These are phyloP conservation scores for Athalia rosae DNA, from an alignment of 2,888 invertebrate species.

Conservation along the genomic window DNA sequence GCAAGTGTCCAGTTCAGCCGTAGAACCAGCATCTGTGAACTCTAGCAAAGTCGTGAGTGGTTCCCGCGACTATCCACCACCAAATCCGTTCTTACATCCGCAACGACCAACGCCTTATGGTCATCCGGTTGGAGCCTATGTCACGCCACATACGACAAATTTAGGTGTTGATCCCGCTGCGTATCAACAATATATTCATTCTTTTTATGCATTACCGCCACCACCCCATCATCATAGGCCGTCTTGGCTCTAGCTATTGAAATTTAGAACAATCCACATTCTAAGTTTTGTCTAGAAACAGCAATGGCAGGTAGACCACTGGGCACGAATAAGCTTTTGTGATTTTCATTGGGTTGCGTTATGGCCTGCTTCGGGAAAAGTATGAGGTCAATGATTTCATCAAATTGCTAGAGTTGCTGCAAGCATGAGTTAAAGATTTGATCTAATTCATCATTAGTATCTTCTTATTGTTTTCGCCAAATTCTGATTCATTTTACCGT, in stretches of 20 bases:
- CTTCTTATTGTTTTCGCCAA: no score
- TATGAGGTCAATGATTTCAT: no score
- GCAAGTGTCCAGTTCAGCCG: slow-evolving; percentile 13
- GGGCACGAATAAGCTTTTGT: background rate
- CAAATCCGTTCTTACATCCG: slow-evolving; percentile 70
- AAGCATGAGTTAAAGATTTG: no score
- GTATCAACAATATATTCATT: slow-evolving; percentile 71
- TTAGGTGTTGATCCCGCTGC: slow-evolving; percentile 69
- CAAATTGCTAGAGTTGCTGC: no score
- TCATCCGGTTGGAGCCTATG: slow-evolving; percentile 69
- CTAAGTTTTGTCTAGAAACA: slow-evolving; percentile 31
- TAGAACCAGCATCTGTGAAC: slow-evolving; percentile 45
- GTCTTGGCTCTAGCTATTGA: slow-evolving; percentile 70
- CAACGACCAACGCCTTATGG: slow-evolving; percentile 68
- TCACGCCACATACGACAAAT: slow-evolving; percentile 68
- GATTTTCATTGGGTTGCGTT: background rate
- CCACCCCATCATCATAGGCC: slow-evolving; percentile 70
- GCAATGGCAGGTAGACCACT: slow-evolving; percentile 1
- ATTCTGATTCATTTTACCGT: no score
- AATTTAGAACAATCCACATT: slow-evolving; percentile 49
- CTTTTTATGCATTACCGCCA: slow-evolving; percentile 69
- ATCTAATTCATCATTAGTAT: no score
- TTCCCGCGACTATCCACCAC: slow-evolving; percentile 48
- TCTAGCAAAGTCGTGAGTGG: slow-evolving; percentile 69
- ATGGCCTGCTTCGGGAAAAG: no score